A percentile compares a stretch with the other conserved stretches of the same genome.
Conservation (phyloP, 2,888 invertebrate species). For the Allygus modestus region DNA sequence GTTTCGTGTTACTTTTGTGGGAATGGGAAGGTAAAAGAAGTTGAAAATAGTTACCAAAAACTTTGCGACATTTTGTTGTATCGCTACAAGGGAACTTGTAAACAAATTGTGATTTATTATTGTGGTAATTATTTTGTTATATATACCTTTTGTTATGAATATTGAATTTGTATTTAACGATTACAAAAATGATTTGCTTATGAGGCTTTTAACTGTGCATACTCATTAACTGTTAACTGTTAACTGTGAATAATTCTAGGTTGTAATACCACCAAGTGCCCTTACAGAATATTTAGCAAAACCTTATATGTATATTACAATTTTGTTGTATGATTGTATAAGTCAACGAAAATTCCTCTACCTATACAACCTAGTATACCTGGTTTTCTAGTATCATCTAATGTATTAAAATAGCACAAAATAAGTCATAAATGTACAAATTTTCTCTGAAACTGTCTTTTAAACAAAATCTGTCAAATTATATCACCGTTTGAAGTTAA, state of each 20-base stretch:
- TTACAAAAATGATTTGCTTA: neutral
- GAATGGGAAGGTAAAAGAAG: neutral
- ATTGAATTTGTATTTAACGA: too few species aligned
- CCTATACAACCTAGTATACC: neutral
- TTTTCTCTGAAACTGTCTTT: neutral
- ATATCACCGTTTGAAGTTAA: neutral
- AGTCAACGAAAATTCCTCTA: neutral
- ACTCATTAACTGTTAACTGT: neutral
- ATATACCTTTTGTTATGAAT: too few species aligned
- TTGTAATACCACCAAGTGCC: conserved; percentile 21
- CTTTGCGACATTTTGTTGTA: neutral
- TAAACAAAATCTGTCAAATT: neutral
- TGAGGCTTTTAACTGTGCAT: neutral
- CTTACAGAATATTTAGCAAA: conserved; percentile 1
- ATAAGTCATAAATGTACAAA: neutral
- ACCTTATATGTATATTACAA: neutral
- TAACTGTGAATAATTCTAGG: neutral
- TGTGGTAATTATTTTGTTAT: neutral
- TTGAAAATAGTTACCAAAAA: conserved; percentile 18
- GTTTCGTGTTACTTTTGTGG: neutral
- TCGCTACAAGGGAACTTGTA: neutral
- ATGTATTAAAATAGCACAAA: neutral
- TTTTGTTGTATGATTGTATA: neutral
- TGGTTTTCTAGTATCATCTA: neutral
- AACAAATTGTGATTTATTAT: neutral